Conservation (phyloP, 2,113 vertebrate species). For the Burhinus oedicnemus region DNA sequence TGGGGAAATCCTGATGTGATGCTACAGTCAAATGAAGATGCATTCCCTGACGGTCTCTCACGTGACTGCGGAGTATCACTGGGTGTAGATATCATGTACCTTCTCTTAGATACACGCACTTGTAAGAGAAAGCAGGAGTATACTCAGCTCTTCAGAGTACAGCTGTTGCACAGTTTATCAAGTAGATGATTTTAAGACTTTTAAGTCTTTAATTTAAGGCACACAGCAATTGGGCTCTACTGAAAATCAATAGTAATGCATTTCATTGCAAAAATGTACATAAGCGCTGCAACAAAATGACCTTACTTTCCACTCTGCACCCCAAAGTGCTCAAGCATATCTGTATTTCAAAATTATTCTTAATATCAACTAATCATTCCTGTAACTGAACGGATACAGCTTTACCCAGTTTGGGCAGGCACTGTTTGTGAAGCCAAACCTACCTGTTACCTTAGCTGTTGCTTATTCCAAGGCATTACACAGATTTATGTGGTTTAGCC, state of each 20-base stretch:
- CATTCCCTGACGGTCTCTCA: neutral
- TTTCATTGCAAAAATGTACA: neutral
- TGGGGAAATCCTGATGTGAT: neutral
- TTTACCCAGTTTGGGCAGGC: neutral
- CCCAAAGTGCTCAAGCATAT: neutral
- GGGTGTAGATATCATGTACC: neutral
- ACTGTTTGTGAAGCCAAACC: neutral
- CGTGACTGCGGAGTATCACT: neutral
- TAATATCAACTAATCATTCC: neutral
- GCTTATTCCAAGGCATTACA: neutral
- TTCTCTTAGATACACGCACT: neutral
- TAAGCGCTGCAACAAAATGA: neutral
- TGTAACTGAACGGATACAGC: neutral
- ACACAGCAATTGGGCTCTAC: neutral
- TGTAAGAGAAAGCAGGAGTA: neutral
- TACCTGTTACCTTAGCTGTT: neutral
- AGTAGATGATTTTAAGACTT: neutral
- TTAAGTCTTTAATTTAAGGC: neutral
- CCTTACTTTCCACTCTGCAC: neutral
- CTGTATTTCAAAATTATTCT: neutral
- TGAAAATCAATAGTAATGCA: neutral
- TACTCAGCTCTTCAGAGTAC: neutral
- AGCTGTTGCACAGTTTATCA: neutral
- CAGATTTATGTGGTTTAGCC: conserved; percentile 46
- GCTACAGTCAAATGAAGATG: neutral